Conservation (phyloP, 2,797 vertebrate species). For the Acanthis flammea region DNA sequence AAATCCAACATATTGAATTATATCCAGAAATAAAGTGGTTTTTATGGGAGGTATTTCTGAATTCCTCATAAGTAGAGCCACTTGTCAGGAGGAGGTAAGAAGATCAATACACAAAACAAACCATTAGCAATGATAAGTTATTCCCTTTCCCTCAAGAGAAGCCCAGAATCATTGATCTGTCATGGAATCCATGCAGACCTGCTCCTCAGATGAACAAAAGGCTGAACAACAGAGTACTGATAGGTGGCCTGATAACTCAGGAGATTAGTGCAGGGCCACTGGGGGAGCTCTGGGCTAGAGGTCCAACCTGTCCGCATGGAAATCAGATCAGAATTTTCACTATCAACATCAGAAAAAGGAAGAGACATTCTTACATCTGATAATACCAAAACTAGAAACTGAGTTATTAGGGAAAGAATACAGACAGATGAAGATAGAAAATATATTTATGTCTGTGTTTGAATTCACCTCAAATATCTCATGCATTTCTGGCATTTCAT, state of each 20-base stretch:
- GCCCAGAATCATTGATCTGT: slow-evolving; percentile 16
- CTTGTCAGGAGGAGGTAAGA: neutral
- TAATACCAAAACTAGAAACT: neutral
- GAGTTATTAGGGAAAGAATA: neutral
- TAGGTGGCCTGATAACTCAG: slow-evolving; percentile 10
- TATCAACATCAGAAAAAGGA: neutral
- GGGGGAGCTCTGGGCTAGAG: neutral
- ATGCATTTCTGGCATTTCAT: neutral
- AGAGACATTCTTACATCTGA: neutral
- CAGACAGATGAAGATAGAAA: neutral
- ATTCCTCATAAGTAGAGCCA: neutral
- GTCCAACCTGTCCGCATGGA: neutral
- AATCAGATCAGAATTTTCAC: neutral
- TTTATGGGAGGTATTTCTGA: neutral
- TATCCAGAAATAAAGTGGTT: neutral
- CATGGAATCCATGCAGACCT: slow-evolving; percentile 8
- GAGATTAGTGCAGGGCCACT: neutral
- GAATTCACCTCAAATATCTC: neutral
- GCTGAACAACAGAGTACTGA: neutral
- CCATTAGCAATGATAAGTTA: neutral
- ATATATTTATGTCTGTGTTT: neutral
- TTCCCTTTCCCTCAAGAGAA: slow-evolving; percentile 1
- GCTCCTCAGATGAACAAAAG: neutral
- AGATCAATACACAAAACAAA: slow-evolving; percentile 10
- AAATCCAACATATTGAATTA: fast-evolving